phyloP scores from a whole-genome alignment of 2,888 invertebrate genomes.

The Chorisops tibialis region DNA sequence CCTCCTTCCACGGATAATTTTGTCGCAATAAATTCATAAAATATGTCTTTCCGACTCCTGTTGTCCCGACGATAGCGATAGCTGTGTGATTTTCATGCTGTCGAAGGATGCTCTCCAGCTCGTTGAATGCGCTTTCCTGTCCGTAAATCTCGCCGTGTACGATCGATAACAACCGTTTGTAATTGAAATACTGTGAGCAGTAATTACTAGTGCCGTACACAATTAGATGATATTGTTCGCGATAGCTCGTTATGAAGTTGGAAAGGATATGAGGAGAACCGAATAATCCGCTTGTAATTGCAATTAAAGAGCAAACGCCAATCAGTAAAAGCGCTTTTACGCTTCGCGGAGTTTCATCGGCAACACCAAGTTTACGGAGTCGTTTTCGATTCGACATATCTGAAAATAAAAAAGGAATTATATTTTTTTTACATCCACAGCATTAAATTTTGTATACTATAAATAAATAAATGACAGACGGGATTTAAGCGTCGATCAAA shows the following conservation, averaged over 20 bases:
- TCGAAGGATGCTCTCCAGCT: conserved; percentile 38
- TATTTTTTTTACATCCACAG: not conserved
- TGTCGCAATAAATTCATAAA: conserved; percentile 39
- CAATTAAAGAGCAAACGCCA: not conserved
- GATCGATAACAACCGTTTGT: conserved; percentile 34
- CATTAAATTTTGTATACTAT: too few relatives aligned
- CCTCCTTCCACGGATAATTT: conserved; percentile 45
- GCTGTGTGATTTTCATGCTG: conserved; percentile 36
- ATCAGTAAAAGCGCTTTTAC: not conserved
- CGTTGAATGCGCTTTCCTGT: conserved; percentile 35
- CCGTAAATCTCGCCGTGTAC: conserved; percentile 31
- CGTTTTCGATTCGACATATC: conserved; percentile 16
- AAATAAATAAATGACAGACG: too few relatives aligned
- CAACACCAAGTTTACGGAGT: conserved; percentile 6
- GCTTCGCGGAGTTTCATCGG: not conserved
- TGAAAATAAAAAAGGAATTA: not conserved
- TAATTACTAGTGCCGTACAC: conserved; percentile 43
- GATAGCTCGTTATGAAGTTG: conserved; percentile 36
- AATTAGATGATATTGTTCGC: conserved; percentile 42
- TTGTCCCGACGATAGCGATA: conserved; percentile 42
- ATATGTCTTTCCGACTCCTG: conserved; percentile 44
- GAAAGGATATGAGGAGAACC: not conserved
- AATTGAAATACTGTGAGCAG: conserved; percentile 38
- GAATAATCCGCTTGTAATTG: not conserved
- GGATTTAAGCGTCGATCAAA: not conserved